Conservation (phyloP, 2,888 invertebrate species). For the Drosophila macrospina region DNA sequence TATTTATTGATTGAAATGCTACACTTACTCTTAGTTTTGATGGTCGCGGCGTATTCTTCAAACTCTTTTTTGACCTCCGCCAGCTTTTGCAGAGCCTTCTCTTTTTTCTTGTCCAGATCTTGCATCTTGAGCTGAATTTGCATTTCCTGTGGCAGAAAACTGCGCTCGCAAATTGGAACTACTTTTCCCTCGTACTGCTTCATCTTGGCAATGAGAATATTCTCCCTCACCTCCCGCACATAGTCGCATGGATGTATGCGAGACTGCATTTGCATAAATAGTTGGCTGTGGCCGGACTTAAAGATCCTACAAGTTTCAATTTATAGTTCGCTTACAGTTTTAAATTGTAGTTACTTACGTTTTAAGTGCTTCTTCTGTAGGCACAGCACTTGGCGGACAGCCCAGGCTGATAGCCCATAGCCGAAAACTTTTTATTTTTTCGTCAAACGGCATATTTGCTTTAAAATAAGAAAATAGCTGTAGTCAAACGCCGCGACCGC, state of each 20-base stretch:
- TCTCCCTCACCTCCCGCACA: conserved; percentile 79
- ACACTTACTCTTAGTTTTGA: conserved; percentile 83
- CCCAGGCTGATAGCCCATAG: conserved; percentile 83
- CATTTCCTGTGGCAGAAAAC: conserved; percentile 79
- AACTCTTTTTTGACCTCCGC: conserved; percentile 69
- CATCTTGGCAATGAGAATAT: conserved; percentile 81
- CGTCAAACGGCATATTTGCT: conserved; percentile 48
- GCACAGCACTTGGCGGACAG: conserved; percentile 75
- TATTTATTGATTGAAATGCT: too few species aligned
- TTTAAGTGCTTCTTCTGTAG: conserved; percentile 81
- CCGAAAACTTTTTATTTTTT: conserved; percentile 77
- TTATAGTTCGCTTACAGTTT: neutral
- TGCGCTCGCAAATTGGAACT: conserved; percentile 73
- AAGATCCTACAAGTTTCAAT: conserved; percentile 74
- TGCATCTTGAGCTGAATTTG: conserved; percentile 79
- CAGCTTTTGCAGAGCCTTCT: conserved; percentile 49
- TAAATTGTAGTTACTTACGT: conserved; percentile 69
- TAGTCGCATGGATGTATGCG: conserved; percentile 81
- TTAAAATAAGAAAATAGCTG: neutral
- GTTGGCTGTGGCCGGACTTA: conserved; percentile 80
- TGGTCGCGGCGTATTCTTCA: conserved; percentile 69
- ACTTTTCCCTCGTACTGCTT: conserved; percentile 71
- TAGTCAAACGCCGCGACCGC: too few species aligned
- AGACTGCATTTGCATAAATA: conserved; percentile 79
- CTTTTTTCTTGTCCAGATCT: conserved; percentile 71